phyloP scores from a whole-genome alignment of 1,140 invertebrate species.

The Bombus polaris region DNA sequence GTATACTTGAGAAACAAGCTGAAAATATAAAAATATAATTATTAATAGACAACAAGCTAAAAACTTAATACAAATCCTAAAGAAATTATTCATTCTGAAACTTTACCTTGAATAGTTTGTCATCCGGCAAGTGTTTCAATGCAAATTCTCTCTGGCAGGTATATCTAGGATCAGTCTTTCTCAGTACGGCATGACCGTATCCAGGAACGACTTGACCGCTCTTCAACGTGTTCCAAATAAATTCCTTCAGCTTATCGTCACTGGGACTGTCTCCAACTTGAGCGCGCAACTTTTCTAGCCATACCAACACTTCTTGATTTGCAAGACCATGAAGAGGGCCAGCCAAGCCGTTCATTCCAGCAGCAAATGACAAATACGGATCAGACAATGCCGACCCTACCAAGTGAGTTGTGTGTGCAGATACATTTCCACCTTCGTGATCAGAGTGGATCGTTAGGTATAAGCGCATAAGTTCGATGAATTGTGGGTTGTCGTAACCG shows the following conservation, averaged over 20 bases:
- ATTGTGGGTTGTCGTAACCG: constrained; percentile 93
- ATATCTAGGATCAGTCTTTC: constrained; percentile 98
- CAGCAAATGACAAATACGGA: constrained; percentile 96
- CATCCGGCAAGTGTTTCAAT: constrained; percentile 96
- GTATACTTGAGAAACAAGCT: constrained; percentile 95
- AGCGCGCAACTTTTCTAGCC: constrained; percentile 91
- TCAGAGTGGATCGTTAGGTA: constrained; percentile 98
- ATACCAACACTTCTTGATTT: constrained; percentile 96
- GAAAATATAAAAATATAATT: constrained; percentile 30
- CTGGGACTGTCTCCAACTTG: constrained; percentile 92
- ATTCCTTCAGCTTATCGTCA: constrained; percentile 95
- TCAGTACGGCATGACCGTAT: constrained; percentile 97
- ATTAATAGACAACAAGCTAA: background rate
- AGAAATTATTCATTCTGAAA: background rate
- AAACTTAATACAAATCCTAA: background rate
- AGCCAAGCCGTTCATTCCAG: constrained; percentile 96
- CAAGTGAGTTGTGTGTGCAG: constrained; percentile 96
- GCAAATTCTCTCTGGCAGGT: constrained; percentile 98
- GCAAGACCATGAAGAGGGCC: constrained; percentile 98
- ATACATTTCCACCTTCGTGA: constrained; percentile 98
- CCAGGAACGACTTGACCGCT: constrained; percentile 98
- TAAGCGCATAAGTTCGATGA: constrained; percentile 96
- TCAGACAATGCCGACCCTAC: constrained; percentile 97
- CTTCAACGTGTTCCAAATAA: constrained; percentile 97
- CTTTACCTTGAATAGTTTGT: constrained; percentile 92